phyloP scores from a whole-genome alignment of 2,888 invertebrate genomes.

The Zygaena filipendulae region DNA sequence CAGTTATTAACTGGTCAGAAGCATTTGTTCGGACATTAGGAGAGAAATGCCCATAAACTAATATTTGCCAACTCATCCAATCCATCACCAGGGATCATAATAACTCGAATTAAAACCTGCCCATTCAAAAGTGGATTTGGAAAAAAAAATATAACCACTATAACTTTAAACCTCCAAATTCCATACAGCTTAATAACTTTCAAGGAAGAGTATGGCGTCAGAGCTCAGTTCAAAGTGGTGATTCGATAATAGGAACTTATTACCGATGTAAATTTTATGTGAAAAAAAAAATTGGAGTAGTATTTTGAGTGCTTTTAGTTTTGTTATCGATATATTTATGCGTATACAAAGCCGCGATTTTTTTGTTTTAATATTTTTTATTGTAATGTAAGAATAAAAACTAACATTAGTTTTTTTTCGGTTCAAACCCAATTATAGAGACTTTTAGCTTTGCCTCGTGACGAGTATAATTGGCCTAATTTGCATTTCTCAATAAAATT shows the following conservation, averaged over 20 bases:
- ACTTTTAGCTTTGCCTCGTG: too few species aligned
- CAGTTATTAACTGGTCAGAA: too few species aligned
- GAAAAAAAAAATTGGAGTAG: constrained; percentile 41
- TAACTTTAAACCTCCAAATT: too few species aligned
- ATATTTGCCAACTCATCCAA: constrained; percentile 53
- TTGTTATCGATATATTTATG: constrained; percentile 60
- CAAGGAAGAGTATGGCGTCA: too few species aligned
- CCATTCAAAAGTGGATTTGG: constrained; percentile 42
- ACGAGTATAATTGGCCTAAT: too few species aligned
- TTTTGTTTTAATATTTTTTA: constrained; percentile 15
- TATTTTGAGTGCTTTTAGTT: constrained; percentile 55
- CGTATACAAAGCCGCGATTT: constrained; percentile 37
- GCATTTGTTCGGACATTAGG: too few species aligned
- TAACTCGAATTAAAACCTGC: constrained; percentile 65
- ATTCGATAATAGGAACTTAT: constrained; percentile 43
- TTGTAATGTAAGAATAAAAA: constrained; percentile 1
- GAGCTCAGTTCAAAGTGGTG: too few species aligned
- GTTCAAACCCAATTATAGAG: too few species aligned
- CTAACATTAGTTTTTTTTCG: constrained; percentile 6
- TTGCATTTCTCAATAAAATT: too few species aligned
- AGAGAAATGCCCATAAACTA: too few species aligned
- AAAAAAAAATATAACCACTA: constrained; percentile 29
- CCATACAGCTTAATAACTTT: too few species aligned
- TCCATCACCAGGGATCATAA: constrained; percentile 59
- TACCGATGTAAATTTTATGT: constrained; percentile 56